These are phyloP conservation scores for Macquaria ambigua DNA, from an alignment of 2,113 vertebrate genomes.

Conservation along the genomic window DNA sequence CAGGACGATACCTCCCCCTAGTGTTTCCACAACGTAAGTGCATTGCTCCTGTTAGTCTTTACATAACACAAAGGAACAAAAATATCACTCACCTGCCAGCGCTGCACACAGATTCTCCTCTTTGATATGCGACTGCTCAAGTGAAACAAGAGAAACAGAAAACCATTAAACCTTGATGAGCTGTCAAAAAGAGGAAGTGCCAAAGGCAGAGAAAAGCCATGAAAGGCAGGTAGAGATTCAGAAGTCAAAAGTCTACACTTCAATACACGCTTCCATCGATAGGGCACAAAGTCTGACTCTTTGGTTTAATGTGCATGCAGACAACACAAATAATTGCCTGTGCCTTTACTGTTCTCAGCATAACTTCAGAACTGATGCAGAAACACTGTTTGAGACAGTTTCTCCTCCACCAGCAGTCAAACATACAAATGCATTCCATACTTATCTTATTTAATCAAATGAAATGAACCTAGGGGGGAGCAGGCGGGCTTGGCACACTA, in stretches of 20 bases:
- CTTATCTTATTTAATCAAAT: conserved; percentile 23
- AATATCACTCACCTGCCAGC: conserved; percentile 89
- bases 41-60: conserved; percentile 12
- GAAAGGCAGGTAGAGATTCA: conserved; percentile 37
- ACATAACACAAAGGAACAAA: conserved; percentile 63
- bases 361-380: conserved; percentile 4
- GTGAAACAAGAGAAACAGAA: conserved; percentile 28
- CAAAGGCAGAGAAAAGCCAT: conserved; percentile 42
- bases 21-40: conserved; percentile 45
- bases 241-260: conserved; percentile 50
- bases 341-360: conserved; percentile 26
- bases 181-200: conserved; percentile 62
- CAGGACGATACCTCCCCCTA: conserved; percentile 73
- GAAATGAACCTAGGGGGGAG: not conserved
- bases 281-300: conserved; percentile 26
- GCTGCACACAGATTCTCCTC: conserved; percentile 93
- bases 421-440: conserved; percentile 13
- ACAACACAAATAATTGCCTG: conserved; percentile 55
- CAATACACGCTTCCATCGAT: conserved; percentile 13
- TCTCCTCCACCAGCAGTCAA: conserved; percentile 21
- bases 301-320: conserved; percentile 45
- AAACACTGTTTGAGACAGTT: conserved; percentile 8
- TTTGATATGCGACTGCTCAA: conserved; percentile 92
- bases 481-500: not conserved
- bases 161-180: conserved; percentile 62